Base-by-base conservation (phyloP, 2,888 invertebrate species). In the Trilocha varians region DNA sequence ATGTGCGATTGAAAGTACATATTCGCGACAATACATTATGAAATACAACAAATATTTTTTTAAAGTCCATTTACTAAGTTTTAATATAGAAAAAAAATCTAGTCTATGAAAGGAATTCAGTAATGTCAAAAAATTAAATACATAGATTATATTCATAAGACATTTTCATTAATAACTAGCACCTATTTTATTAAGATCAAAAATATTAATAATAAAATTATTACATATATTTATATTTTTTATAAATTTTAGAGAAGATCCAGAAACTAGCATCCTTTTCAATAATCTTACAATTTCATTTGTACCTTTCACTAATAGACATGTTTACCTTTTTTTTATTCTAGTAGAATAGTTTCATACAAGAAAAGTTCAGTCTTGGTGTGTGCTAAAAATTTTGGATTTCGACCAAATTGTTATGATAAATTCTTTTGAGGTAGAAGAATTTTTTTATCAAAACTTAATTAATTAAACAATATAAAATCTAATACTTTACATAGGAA, bases 271-370 rank as follows among this genome's bases (percentile, higher is more conserved):
- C n/a, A n/a, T n/a, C n/a, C n/a, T n/a, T n/a, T n/a, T 53, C 48
- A 43, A 50, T 55, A 60, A 52, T 57, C 59, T 49, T 53, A 55
- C 45, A 46, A 47, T 57, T 55, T 48, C 51, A 49, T 70, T 71
- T 70, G 73, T 73, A 75, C 71, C 70, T 61, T 67, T 59, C 44
- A 52, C 57, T 67, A 72, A 70, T 66, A 69, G 65, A 70, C 62
- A 59, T 25, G 11, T 47, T 52, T 53, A 56, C 53, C 44, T 9
- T 25, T n/a, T n/a, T n/a, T n/a, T 25, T 25, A 25, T 9, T n/a
- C n/a, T n/a, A n/a, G n/a, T n/a, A n/a, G n/a, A n/a, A n/a, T n/a
- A n/a, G n/a, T 11, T 25, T 25, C 8, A 25, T 25, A 25, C 25
- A 5, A 25, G 25, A 25, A 25, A 25, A 11, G 3, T 6, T 25